Evolutionary conservation across 2,797 vertebrate species (phyloP).

Genomic region (Enteromius viviparus): DNA sequence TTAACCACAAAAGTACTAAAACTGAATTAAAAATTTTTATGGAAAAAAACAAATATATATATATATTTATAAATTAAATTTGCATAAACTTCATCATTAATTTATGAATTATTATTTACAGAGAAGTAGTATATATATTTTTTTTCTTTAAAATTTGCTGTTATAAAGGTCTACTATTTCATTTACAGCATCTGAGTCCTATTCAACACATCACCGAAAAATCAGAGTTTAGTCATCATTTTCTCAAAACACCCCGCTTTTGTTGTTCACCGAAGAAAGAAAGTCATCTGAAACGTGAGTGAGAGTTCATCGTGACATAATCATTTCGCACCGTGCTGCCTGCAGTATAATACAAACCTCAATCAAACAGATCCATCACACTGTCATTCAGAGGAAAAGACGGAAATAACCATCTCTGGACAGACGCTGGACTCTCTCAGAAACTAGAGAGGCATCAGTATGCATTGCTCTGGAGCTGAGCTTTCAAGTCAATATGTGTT

Average conservation of each 20-base stretch:
- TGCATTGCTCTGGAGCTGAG: slow-evolving; percentile 9
- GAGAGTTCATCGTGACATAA: background rate
- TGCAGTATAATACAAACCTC: background rate
- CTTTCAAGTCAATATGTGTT: slow-evolving; percentile 1
- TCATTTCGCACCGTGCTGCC: background rate
- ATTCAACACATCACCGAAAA: background rate
- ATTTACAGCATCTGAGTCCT: background rate
- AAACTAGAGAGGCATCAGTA: background rate
- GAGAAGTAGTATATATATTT: background rate
- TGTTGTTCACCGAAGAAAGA: background rate
- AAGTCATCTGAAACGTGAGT: background rate
- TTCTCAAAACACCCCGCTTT: background rate
- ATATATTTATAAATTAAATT: no score
- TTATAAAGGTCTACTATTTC: background rate
- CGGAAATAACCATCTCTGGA: background rate
- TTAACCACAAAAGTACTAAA: no score
- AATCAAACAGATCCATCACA: background rate
- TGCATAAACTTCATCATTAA: no score
- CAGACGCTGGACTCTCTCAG: background rate
- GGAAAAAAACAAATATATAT: no score
- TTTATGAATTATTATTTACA: no score
- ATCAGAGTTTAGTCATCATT: background rate
- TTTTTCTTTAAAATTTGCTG: no score
- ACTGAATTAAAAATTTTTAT: no score
- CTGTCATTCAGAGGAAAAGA: background rate